Conservation (phyloP, 2,888 invertebrate genomes). For the Quadriops clusia region DNA sequence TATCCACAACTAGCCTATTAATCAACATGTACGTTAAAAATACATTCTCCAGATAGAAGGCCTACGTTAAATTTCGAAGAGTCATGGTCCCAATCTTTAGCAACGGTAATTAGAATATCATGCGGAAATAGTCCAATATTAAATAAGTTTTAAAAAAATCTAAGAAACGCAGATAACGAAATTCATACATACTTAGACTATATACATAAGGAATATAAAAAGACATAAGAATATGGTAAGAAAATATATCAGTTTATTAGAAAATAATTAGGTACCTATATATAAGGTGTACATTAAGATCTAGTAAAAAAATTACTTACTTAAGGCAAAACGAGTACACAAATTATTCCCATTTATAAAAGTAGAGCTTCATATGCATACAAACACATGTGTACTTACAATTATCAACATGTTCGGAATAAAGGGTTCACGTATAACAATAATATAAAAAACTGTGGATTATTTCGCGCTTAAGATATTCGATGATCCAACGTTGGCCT, state of each 20-base stretch:
- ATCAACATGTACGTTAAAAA: too few relatives aligned
- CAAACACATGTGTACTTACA: conserved; percentile 8
- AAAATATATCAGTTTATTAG: conserved; percentile 28
- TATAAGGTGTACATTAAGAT: conserved; percentile 28
- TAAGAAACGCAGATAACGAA: too few relatives aligned
- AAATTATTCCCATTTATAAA: conserved; percentile 26
- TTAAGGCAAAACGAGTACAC: conserved; percentile 27
- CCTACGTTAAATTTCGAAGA: too few relatives aligned
- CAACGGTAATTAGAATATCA: too few relatives aligned
- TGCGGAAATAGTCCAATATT: too few relatives aligned
- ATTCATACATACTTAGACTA: too few relatives aligned
- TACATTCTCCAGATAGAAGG: too few relatives aligned
- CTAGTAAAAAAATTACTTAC: conserved; percentile 32
- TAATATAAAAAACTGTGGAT: conserved; percentile 2
- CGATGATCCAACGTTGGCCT: conserved; percentile 62
- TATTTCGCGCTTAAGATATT: conserved; percentile 15
- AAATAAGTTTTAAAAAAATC: too few relatives aligned
- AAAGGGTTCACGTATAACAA: conserved; percentile 8
- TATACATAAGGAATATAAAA: too few relatives aligned
- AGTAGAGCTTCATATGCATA: conserved; percentile 7
- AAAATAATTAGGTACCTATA: conserved; percentile 23
- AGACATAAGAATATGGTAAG: too few relatives aligned
- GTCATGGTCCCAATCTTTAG: too few relatives aligned
- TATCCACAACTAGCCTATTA: too few relatives aligned
- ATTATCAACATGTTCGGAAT: conserved; percentile 4